Percentiles rank a stretch among this genome's conserved stretches.
phyloP scores from a whole-genome alignment of 2,888 invertebrate species.

The Pachycephus smyrnensis region DNA sequence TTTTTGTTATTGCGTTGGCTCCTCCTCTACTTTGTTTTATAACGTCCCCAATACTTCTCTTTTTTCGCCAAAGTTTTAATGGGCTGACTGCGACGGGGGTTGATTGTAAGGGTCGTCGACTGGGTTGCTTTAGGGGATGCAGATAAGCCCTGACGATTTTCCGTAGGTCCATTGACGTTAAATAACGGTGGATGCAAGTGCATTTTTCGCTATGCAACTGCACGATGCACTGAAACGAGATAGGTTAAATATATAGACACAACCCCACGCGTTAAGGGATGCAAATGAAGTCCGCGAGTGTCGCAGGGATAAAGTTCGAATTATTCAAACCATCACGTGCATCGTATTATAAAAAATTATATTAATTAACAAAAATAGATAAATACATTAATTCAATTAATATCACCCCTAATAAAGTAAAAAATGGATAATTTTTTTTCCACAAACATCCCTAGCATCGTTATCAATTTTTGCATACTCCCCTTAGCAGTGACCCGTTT shows the following conservation, averaged over 20 bases:
- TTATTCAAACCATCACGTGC: too few species aligned
- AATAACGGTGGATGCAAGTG: neutral
- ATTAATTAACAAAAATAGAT: too few species aligned
- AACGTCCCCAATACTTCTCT: neutral
- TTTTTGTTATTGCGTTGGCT: neutral
- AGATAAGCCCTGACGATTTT: neutral
- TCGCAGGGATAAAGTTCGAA: too few species aligned
- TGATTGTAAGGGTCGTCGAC: neutral
- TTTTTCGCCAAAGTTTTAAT: neutral
- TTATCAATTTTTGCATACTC: neutral
- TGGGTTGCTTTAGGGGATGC: neutral
- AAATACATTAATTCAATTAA: neutral
- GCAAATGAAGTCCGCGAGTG: neutral
- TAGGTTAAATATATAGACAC: neutral
- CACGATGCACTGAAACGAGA: constrained; percentile 31
- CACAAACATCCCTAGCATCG: neutral
- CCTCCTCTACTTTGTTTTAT: neutral
- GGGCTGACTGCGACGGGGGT: neutral
- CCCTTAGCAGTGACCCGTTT: neutral
- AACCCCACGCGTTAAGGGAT: neutral
- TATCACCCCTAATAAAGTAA: neutral
- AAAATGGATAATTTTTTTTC: neutral
- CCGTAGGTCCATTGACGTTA: neutral
- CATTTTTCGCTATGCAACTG: constrained; percentile 35
- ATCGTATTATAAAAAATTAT: too few species aligned